phyloP scores from a whole-genome alignment of 2,888 invertebrate species.

The Tetropium fuscum region DNA sequence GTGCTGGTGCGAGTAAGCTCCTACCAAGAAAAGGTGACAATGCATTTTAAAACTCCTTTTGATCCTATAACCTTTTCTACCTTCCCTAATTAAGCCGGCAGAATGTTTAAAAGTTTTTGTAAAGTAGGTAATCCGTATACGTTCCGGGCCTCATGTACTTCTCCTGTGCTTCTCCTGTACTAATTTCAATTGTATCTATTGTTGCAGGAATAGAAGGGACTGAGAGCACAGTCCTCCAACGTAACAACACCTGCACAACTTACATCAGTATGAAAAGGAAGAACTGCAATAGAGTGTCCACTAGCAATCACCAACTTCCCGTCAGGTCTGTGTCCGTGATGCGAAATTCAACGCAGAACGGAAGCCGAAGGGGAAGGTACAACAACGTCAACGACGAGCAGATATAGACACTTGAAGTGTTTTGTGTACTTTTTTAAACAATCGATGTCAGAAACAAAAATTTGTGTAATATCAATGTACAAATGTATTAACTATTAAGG shows the following conservation, averaged over 20 bases:
- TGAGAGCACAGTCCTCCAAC: constrained; percentile 71
- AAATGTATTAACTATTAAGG: not conserved
- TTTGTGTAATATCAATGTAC: constrained; percentile 2
- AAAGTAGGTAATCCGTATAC: no score
- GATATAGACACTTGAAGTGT: constrained; percentile 33
- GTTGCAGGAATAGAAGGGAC: constrained; percentile 64
- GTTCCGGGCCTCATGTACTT: no score
- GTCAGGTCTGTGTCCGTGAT: constrained; percentile 57
- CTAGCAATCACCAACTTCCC: constrained; percentile 52
- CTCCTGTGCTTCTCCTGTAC: no score
- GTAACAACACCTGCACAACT: constrained; percentile 74
- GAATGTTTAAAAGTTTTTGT: no score
- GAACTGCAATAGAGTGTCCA: constrained; percentile 53
- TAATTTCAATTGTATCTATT: not conserved
- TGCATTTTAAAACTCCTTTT: no score
- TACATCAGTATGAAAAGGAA: constrained; percentile 71
- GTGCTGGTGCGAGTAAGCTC: no score
- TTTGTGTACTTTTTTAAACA: not conserved
- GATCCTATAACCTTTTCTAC: no score
- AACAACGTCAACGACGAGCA: constrained; percentile 44
- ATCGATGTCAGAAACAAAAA: not conserved
- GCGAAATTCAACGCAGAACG: constrained; percentile 46
- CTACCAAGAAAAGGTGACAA: no score
- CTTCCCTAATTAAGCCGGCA: no score
- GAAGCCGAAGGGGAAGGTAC: constrained; percentile 37